phyloP scores from a whole-genome alignment of 2,113 vertebrate species.

The Alexandromys fortis region DNA sequence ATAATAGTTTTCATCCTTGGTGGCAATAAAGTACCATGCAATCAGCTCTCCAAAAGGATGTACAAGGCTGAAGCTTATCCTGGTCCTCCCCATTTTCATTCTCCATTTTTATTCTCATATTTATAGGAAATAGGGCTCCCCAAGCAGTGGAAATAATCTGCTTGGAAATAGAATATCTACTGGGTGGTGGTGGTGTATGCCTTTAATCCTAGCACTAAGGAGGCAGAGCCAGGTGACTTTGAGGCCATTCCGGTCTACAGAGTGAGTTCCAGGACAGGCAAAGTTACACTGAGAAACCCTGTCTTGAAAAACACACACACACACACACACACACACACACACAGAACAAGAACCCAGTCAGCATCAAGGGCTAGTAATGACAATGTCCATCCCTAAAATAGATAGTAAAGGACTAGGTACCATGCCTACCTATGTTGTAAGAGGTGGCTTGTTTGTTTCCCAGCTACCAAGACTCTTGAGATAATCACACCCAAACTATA shows the following conservation, averaged over 20 bases:
- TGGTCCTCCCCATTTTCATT: neutral
- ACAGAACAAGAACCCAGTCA: neutral
- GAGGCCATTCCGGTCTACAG: too few relatives aligned
- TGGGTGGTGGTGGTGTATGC: too few relatives aligned
- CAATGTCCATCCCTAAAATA: neutral
- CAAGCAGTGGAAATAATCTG: neutral
- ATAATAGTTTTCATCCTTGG: neutral
- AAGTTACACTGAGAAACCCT: too few relatives aligned
- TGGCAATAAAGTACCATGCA: neutral
- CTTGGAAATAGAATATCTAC: neutral
- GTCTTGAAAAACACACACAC: too few relatives aligned
- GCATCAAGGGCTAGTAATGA: neutral
- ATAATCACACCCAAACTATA: too few relatives aligned
- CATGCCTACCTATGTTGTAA: too few relatives aligned
- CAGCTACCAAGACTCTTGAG: rapidly evolving
- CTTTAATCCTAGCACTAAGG: too few relatives aligned
- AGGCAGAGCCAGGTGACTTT: too few relatives aligned
- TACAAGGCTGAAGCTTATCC: neutral
- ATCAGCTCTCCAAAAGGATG: neutral
- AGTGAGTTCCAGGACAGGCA: too few relatives aligned
- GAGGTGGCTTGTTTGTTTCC: too few relatives aligned
- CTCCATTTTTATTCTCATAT: neutral
- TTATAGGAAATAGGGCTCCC: neutral
- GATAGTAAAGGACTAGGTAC: neutral
- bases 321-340: too few relatives aligned